Conservation (phyloP, 2,888 invertebrate genomes). For the Cataglyphis cursor region DNA sequence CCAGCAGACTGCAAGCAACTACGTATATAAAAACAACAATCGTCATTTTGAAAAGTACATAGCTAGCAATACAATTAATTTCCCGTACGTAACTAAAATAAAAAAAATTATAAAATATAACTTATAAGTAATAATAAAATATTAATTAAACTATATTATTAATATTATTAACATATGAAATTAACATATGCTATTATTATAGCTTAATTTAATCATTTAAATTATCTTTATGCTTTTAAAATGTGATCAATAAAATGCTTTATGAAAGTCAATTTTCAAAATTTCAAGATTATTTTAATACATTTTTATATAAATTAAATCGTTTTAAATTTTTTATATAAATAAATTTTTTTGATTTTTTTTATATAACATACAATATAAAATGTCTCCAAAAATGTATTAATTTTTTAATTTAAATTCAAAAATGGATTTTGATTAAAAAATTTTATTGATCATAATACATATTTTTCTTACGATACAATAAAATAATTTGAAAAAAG, state of each 20-base stretch:
- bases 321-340: too few species aligned
- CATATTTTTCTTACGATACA: not conserved
- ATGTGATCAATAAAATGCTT: not conserved
- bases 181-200: not conserved
- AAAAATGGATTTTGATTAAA: too few species aligned
- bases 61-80: constrained; percentile 50
- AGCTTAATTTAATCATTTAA: not conserved
- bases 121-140: not conserved
- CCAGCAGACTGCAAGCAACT: constrained; percentile 59
- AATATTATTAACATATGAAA: not conserved
- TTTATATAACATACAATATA: too few species aligned
- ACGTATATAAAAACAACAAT: constrained; percentile 53
- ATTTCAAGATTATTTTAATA: not conserved
- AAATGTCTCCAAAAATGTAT: too few species aligned
- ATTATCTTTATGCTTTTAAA: not conserved
- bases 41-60: constrained; percentile 63
- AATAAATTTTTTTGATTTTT: too few species aligned
- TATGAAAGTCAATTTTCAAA: not conserved
- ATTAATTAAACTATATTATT: not conserved
- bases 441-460: too few species aligned
- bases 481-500: not conserved
- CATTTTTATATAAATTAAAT: too few species aligned
- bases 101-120: constrained; percentile 4
- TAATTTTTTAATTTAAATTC: too few species aligned
- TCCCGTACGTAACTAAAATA: constrained; percentile 60